Evolutionary conservation across 2,113 vertebrate species (phyloP), one percentile per base, ranked within the genome.

Genomic region (Melospiza georgiana): DNA sequence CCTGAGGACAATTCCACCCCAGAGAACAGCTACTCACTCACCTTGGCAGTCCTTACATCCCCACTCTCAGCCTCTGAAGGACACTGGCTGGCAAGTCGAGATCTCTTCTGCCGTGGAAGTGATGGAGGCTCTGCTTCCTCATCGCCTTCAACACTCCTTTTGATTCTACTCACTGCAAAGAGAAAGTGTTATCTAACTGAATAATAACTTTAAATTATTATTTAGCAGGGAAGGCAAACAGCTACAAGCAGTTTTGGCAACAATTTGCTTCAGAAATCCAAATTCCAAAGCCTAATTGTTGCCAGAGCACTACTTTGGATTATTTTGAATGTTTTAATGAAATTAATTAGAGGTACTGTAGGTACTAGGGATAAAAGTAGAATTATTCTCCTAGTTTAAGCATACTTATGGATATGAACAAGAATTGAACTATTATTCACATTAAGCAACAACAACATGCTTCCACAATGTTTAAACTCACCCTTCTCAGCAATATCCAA

Each of bases 11-110:
- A 68, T 44, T 49, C 15, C 17, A 73, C 7, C 30, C 22, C 43
- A 67, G 59, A 52, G 33, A 55, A 21, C 4, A 57, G 58, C 31
- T n/a, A 5, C 28, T 97, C 91, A 98, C 97, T 97, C 92, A 98
- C 98, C 94, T 96, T 97, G 48, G 65, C 62, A 75, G 73, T 93
- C 59, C 89, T 92, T 63, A 58, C 72, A 61, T 77, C 84, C 44
- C 79, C 10, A 2, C 49, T 95, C 61, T 94, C 93, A 85, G 81
- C 59, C 72, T 96, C 96, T 73, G 94, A 68, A 55, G 83, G 66
- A 93, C 96, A 61, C 20, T 95, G 68, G 84, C 46, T 46, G 54
- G 88, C 84, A 16, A 74, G 37, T 77, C 77, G 84, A 48, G 75
- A 74, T 66, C 96, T 98, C 54, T 96, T 97, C 54, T 94, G 96